phyloP scores from a whole-genome alignment of 2,113 vertebrate genomes.

The Tragelaphus imberbis region DNA sequence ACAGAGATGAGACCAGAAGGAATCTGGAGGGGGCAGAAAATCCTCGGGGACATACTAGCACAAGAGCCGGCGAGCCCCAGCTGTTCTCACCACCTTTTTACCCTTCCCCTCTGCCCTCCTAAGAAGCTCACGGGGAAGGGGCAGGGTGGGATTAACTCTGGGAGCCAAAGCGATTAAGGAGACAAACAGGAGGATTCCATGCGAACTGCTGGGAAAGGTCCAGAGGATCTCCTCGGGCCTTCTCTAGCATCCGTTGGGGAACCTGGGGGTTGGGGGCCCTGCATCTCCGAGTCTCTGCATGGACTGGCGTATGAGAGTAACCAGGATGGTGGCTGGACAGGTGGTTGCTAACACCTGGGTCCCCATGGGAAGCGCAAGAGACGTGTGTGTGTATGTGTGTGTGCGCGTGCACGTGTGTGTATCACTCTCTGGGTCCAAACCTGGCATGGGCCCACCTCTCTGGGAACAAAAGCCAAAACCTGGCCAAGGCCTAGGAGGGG shows the following conservation, averaged over 20 bases:
- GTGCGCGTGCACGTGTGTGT: neutral
- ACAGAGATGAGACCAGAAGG: neutral
- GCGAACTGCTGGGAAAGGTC: neutral
- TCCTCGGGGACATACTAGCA: neutral
- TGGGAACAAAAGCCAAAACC: neutral
- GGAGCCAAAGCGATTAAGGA: slow-evolving; percentile 23
- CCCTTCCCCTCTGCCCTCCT: neutral
- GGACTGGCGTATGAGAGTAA: neutral
- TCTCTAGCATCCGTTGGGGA: neutral
- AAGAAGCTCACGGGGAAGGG: slow-evolving; percentile 14
- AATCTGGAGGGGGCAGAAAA: neutral
- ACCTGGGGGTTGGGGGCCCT: neutral
- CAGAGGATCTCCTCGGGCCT: neutral
- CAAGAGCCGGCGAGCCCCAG: neutral
- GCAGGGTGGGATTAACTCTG: slow-evolving; percentile 29
- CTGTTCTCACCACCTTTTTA: neutral
- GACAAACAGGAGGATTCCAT: neutral
- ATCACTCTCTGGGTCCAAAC: neutral
- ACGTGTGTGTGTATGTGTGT: too few relatives aligned
- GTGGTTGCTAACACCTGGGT: neutral
- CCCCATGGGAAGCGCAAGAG: neutral
- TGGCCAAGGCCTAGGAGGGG: neutral
- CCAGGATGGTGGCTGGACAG: neutral
- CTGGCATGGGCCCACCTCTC: neutral
- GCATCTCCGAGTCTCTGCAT: neutral